These are phyloP conservation scores for Mionectes olivaceus DNA, from an alignment of 2,797 vertebrate species.

Conservation along the genomic window DNA sequence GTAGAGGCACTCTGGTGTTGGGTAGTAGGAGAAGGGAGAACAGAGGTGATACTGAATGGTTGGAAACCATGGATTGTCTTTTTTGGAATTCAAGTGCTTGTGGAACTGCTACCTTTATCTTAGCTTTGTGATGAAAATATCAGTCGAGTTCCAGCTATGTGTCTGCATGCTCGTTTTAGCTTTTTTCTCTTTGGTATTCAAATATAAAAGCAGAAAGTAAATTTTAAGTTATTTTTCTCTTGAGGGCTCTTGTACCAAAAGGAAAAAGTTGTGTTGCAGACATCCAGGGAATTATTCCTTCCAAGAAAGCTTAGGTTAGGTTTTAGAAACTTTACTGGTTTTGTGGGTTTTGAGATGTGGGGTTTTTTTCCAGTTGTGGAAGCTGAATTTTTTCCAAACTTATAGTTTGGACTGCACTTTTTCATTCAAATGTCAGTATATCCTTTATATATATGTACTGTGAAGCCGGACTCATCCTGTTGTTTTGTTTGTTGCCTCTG, in stretches of 20 bases:
- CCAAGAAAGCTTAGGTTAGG: background rate
- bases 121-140: background rate
- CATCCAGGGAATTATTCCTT: background rate
- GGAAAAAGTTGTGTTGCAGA: background rate
- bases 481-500: background rate
- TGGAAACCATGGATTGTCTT: background rate
- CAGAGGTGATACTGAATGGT: background rate
- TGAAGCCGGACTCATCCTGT: background rate
- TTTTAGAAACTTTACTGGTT: background rate
- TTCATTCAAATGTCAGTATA: background rate
- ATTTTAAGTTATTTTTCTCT: background rate
- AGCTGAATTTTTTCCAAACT: background rate
- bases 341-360: background rate
- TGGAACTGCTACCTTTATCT: background rate
- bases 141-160: fast-evolving
- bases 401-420: background rate
- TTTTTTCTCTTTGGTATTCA: background rate
- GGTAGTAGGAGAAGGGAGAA: background rate
- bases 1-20: background rate
- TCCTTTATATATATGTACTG: background rate
- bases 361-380: background rate
- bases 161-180: background rate
- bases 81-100: background rate
- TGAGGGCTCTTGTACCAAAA: background rate
- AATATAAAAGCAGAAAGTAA: background rate